These are phyloP conservation scores for Elegia similella DNA, from an alignment of 2,888 invertebrate genomes.

Conservation along the genomic window DNA sequence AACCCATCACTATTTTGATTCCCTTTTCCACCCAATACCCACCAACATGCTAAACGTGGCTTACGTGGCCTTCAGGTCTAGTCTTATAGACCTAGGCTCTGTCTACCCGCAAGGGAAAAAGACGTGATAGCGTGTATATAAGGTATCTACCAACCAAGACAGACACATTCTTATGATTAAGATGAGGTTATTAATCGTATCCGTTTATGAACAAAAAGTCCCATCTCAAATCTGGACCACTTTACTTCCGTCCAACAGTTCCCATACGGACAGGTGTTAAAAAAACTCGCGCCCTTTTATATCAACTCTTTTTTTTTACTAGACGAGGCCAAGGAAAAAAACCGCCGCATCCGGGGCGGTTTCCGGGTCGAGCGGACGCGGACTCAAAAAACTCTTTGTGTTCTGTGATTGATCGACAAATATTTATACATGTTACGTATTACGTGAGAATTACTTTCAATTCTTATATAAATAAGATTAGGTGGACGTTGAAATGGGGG, in stretches of 20 bases:
- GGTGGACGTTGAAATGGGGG: background rate
- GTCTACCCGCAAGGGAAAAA: too few species aligned
- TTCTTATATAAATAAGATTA: background rate
- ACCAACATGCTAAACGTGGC: too few species aligned
- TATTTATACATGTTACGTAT: slow-evolving; percentile 50
- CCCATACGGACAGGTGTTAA: slow-evolving; percentile 72
- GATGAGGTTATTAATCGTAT: background rate
- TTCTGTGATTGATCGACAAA: slow-evolving; percentile 53
- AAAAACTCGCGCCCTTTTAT: slow-evolving; percentile 61
- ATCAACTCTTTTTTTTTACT: slow-evolving; percentile 66
- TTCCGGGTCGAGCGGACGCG: slow-evolving; percentile 65
- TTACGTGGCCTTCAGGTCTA: too few species aligned
- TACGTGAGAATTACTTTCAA: slow-evolving; percentile 36
- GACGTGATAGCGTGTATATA: too few species aligned
- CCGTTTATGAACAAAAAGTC: slow-evolving; percentile 4
- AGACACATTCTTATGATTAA: too few species aligned
- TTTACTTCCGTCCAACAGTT: slow-evolving; percentile 47
- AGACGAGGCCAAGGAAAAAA: slow-evolving; percentile 47
- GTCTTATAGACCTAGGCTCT: too few species aligned
- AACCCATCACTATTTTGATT: too few species aligned
- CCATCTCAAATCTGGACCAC: slow-evolving; percentile 44
- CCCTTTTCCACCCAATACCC: too few species aligned
- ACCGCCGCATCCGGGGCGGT: slow-evolving; percentile 60
- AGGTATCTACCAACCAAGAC: too few species aligned
- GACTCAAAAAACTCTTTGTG: slow-evolving; percentile 48